A percentile compares a stretch with the other conserved stretches of the same genome.
phyloP scores from a whole-genome alignment of 2,113 vertebrate species.

The Etheostoma cragini region DNA sequence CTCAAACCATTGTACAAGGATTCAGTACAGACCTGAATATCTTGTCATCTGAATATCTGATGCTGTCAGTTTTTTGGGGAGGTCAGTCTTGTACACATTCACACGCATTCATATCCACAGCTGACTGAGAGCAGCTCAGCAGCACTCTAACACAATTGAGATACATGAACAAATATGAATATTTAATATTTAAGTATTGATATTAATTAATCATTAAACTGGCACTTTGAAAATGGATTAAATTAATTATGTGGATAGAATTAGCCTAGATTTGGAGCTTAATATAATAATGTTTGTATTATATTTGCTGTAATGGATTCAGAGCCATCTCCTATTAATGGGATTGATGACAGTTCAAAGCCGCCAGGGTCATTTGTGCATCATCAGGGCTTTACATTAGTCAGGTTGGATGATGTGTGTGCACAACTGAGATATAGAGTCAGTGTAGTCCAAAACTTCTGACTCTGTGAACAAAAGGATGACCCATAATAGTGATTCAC shows the following conservation, averaged over 20 bases:
- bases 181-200: conserved; percentile 80
- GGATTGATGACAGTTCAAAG: conserved; percentile 78
- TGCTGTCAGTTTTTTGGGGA: neutral
- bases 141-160: conserved; percentile 26
- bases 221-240: conserved; percentile 76
- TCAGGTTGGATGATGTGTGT: conserved; percentile 38
- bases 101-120: neutral
- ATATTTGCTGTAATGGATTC: conserved; percentile 80
- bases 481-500: neutral
- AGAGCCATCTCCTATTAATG: conserved; percentile 79
- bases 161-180: conserved; percentile 77
- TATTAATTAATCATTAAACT: conserved; percentile 81
- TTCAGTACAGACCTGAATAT: neutral
- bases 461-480: neutral
- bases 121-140: conserved; percentile 2
- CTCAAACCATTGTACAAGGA: neutral
- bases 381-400: conserved; percentile 55
- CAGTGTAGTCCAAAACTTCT: neutral
- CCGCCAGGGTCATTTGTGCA: conserved; percentile 66
- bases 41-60: no score
- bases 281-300: conserved; percentile 83
- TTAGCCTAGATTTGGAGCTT: conserved; percentile 75
- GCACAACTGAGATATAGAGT: conserved; percentile 2
- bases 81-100: neutral
- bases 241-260: conserved; percentile 85